A percentile compares a stretch with the other conserved stretches of the same genome.
Evolutionary conservation across 2,113 vertebrate species (phyloP).

Genomic region (Brachyhypopomus occidentalis): DNA sequence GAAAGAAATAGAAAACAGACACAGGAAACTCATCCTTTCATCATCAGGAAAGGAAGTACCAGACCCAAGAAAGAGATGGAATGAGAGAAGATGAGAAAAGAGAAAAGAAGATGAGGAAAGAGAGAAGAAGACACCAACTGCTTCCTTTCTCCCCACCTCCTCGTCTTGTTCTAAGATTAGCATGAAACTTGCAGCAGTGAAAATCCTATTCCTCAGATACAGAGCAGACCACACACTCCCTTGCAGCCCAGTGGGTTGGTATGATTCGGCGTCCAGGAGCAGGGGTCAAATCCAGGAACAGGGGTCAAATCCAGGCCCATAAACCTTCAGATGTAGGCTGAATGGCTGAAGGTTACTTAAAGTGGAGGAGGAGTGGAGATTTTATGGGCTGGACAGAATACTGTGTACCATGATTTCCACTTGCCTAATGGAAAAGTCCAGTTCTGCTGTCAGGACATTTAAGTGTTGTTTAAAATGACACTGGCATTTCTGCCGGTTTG

Average conservation of each 20-base stretch:
- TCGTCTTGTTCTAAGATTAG: not conserved
- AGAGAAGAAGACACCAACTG: too few species aligned
- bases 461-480: too few species aligned
- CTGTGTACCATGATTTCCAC: not conserved
- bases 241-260: not conserved
- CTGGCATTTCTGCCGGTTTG: not conserved
- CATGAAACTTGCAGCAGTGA: not conserved
- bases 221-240: not conserved
- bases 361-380: not conserved
- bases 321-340: not conserved
- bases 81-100: too few species aligned
- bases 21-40: not conserved
- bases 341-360: slow-evolving; percentile 5
- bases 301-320: not conserved
- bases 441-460: too few species aligned
- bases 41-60: not conserved
- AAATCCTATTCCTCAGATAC: not conserved
- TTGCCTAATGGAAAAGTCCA: not conserved
- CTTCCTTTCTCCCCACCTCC: not conserved
- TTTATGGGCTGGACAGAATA: not conserved
- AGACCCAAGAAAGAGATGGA: too few species aligned
- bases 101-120: too few species aligned
- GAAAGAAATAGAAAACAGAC: not conserved
- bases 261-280: not conserved
- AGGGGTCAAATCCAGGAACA: not conserved